Conservation (phyloP, 2,113 vertebrate genomes). For the Pygathrix nemaeus region DNA sequence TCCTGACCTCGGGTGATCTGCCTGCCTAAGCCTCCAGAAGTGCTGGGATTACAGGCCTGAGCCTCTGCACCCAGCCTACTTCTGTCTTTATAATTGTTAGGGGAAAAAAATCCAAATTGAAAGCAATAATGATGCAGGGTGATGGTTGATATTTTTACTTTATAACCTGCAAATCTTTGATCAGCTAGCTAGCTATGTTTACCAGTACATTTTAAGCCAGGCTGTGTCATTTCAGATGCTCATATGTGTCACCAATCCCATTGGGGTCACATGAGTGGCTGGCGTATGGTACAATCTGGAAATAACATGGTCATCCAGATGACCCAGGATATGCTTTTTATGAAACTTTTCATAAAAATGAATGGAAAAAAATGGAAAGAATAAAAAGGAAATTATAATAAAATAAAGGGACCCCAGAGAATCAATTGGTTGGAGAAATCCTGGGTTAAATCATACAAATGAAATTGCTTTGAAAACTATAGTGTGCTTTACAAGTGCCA, state of each 20-base stretch:
- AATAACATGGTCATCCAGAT: neutral
- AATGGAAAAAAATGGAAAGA: neutral
- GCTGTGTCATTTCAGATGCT: neutral
- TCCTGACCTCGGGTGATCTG: neutral
- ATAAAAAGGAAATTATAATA: neutral
- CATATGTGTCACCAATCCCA: neutral
- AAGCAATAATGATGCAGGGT: neutral
- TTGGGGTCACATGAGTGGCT: neutral
- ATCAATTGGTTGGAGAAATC: slow-evolving; percentile 10
- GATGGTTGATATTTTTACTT: slow-evolving; percentile 12
- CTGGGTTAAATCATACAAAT: slow-evolving; percentile 18
- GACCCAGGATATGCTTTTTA: neutral
- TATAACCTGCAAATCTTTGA: neutral
- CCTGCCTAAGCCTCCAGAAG: neutral
- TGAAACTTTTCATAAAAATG: slow-evolving; percentile 28
- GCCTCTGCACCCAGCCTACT: neutral
- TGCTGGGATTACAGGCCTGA: neutral
- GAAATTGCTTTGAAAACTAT: slow-evolving; percentile 26
- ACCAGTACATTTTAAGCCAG: neutral
- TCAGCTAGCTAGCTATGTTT: neutral
- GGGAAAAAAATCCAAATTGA: neutral
- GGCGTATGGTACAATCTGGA: neutral
- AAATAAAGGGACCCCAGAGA: neutral
- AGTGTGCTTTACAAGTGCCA: neutral
- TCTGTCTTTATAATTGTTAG: neutral